Evolutionary conservation across 2,113 vertebrate genomes (phyloP).

Genomic region (Chaetorhynchus papuensis): DNA sequence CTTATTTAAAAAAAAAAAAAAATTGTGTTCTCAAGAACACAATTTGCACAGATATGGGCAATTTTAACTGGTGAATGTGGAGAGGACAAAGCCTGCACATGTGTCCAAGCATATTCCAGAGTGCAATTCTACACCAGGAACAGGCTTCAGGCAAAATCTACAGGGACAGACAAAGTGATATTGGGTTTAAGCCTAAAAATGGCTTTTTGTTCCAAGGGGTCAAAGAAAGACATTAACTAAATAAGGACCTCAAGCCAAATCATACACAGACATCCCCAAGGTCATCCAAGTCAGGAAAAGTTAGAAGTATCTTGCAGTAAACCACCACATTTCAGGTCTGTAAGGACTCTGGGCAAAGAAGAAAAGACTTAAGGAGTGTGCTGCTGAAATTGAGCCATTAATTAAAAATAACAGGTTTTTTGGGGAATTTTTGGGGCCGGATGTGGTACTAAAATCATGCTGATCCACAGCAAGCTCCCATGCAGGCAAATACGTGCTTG

Average conservation of each 20-base stretch:
- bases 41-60: neutral
- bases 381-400: neutral
- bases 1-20: no score
- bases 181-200: neutral
- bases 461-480: neutral
- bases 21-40: neutral
- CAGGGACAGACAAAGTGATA: neutral
- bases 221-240: neutral
- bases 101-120: neutral
- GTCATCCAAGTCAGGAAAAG: neutral
- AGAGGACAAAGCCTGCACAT: neutral
- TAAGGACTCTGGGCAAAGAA: neutral
- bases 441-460: neutral
- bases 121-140: neutral
- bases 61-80: neutral
- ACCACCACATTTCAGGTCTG: neutral
- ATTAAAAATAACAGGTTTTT: neutral
- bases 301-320: neutral
- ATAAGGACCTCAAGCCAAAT: neutral
- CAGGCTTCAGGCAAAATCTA: neutral
- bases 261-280: neutral
- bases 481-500: neutral
- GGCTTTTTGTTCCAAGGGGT: neutral
- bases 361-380: neutral
- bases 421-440: neutral